Base-by-base conservation (phyloP, 1,140 invertebrate genomes). In the Nymphalis io region DNA sequence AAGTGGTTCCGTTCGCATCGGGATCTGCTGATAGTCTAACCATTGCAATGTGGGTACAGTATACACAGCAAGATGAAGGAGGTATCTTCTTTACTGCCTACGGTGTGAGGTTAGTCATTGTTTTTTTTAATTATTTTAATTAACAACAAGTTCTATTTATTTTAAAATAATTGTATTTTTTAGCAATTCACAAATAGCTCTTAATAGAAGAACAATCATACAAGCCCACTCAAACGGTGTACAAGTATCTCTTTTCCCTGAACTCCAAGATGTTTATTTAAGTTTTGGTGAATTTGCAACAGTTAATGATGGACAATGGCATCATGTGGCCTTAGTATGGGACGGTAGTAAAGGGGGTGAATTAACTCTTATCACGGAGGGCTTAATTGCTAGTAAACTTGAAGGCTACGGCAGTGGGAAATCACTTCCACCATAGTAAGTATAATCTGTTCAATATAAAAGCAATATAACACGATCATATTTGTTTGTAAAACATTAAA, bases 221-320 rank as follows among this genome's bases (percentile, higher is more conserved):
- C 97, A 98, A 93, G 97, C 97, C 1, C 97, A 98, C 78, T 96
- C 96, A 27, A 97, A 96, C 76, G 97, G 97, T 8, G 95, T 98
- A 0, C 96, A 97, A 85, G 94, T 99, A 13, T 97, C 96, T 0
- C 90, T 99, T 2, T 98, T 98, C 93, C 94, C 95, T 33, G 96
- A 98, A 78, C 86, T 96, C 1, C 96, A 97, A 88, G 97, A 98
- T 82, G 96, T 97, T n/a, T 98, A 97, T 90, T 90, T 98, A 18
- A 96, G 96, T 78, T 99, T 97, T 89, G 94, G 95, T 60, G 96
- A 98, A 84, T 98, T 96, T 75, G 97, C 98, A 3, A 97, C 97
- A 0, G 95, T 99, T 20, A 99, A 98, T 78, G 98, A 99, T 82
- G 98, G 97, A 11, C 96, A 98, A 84, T 99, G 98, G 98, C 98